Conservation (phyloP, 2,888 invertebrate species). For the Apodemia duryi region DNA sequence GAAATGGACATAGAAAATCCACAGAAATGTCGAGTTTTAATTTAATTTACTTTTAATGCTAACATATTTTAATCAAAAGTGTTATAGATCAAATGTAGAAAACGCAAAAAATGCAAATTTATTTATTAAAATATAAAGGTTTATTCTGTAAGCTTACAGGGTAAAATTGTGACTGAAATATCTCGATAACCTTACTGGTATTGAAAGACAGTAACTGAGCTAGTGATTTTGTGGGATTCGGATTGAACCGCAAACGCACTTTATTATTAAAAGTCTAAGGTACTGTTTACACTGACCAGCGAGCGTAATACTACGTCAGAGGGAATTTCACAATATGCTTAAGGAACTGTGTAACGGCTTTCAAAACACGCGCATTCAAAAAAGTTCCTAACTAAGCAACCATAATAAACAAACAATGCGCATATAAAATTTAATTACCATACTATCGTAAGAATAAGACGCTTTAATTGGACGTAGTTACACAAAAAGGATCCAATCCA, state of each 20-base stretch:
- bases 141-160: constrained; percentile 8
- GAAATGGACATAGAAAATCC: too few relatives aligned
- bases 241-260: not conserved
- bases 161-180: constrained; percentile 4
- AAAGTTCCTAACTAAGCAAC: too few relatives aligned
- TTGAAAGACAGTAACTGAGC: not conserved
- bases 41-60: constrained; percentile 2
- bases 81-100: not conserved
- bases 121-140: constrained; percentile 6
- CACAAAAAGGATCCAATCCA: too few relatives aligned
- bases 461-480: not conserved
- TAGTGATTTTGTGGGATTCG: not conserved
- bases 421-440: not conserved
- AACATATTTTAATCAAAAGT: not conserved
- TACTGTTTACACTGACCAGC: not conserved
- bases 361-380: too few relatives aligned
- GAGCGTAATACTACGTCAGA: not conserved
- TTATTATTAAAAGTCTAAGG: not conserved
- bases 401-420: too few relatives aligned
- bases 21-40: not conserved
- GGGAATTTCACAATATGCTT: not conserved
- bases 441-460: not conserved
- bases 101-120: not conserved
- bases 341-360: not conserved
- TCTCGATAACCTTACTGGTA: not conserved